phyloP scores from a whole-genome alignment of 2,888 invertebrate genomes.

The Melieria picta region DNA sequence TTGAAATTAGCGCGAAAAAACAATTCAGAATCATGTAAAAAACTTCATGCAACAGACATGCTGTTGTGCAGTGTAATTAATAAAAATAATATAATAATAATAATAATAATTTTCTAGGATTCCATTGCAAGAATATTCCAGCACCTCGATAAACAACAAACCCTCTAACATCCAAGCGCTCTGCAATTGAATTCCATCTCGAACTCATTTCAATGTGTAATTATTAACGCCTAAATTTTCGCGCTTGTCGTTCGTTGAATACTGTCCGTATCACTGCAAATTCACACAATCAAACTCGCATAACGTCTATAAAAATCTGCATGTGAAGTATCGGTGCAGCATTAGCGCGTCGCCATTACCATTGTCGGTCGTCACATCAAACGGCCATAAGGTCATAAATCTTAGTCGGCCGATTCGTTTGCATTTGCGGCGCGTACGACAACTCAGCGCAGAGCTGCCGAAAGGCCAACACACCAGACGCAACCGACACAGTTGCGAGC shows the following conservation, averaged over 20 bases:
- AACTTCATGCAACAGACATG: too few species aligned
- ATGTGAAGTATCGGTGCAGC: conserved; percentile 1
- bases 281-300: conserved; percentile 6
- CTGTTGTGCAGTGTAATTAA: too few species aligned
- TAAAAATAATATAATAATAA: too few species aligned
- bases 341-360: conserved; percentile 58
- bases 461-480: background rate
- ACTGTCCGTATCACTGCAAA: background rate
- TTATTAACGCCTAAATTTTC: conserved; percentile 39
- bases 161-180: background rate
- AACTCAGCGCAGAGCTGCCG: background rate
- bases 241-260: conserved; percentile 30
- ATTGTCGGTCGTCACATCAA: conserved; percentile 62
- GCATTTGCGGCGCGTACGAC: conserved; percentile 50
- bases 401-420: conserved; percentile 58
- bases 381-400: conserved; percentile 58
- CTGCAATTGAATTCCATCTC: conserved; percentile 5
- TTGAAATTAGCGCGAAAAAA: too few species aligned
- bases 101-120: too few species aligned
- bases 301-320: background rate
- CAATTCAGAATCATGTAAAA: too few species aligned
- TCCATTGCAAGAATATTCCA: too few species aligned
- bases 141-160: too few species aligned
- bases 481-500: background rate
- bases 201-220: conserved; percentile 29